phyloP scores from a whole-genome alignment of 2,113 vertebrate species.

The Eublepharis macularius region DNA sequence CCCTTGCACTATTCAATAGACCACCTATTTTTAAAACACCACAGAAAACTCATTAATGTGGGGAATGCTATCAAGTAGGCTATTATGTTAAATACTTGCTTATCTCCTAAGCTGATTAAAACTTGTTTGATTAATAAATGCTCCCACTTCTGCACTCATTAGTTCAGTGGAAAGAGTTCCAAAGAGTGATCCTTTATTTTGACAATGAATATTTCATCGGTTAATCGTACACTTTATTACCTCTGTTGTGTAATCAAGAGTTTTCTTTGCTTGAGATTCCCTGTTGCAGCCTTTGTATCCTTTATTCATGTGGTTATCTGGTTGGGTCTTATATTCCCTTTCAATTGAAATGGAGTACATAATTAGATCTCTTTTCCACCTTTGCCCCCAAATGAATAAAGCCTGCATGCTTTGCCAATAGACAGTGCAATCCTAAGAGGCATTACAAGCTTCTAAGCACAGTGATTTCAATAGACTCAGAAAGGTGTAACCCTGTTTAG shows the following conservation, averaged over 20 bases:
- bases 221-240: slow-evolving; percentile 13
- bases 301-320: background rate
- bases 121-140: slow-evolving; percentile 29
- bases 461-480: no score
- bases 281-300: slow-evolving; percentile 5
- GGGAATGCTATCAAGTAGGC: background rate
- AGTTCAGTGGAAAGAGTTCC: slow-evolving; percentile 2
- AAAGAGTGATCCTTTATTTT: slow-evolving; percentile 2
- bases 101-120: slow-evolving; percentile 35
- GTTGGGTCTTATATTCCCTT: background rate
- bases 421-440: no score
- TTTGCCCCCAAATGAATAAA: background rate
- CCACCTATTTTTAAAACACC: background rate
- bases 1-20: background rate
- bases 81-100: slow-evolving; percentile 22
- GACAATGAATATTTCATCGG: background rate
- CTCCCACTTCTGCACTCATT: background rate
- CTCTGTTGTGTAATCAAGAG: slow-evolving; percentile 14
- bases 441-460: no score
- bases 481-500: no score
- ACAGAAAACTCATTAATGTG: background rate
- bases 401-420: background rate
- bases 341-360: background rate
- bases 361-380: background rate
- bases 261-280: slow-evolving; percentile 16